A percentile compares a stretch with the other conserved stretches of the same genome.
These are phyloP conservation scores for Petrocephalus microphthalmus DNA, from an alignment of 2,113 vertebrate genomes.

Conservation along the genomic window DNA sequence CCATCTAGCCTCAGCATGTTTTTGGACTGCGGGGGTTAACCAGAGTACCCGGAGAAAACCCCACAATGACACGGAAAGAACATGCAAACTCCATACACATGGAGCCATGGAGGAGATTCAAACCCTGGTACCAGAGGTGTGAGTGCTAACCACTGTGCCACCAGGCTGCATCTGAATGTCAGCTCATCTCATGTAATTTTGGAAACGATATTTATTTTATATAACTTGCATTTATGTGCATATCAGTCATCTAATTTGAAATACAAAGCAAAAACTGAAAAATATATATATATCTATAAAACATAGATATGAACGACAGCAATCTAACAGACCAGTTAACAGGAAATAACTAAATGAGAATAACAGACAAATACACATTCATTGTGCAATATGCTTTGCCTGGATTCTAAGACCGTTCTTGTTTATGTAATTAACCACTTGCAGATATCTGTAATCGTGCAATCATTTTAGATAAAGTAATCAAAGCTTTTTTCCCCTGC, in stretches of 20 bases:
- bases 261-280: too few relatives aligned
- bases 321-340: not conserved
- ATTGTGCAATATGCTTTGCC: not conserved
- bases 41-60: not conserved
- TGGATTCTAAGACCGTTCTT: not conserved
- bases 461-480: not conserved
- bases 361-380: not conserved
- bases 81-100: not conserved
- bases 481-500: not conserved
- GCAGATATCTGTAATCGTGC: not conserved
- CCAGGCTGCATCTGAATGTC: too few relatives aligned
- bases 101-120: not conserved
- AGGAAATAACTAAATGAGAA: not conserved
- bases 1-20: too few relatives aligned
- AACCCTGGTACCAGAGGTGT: not conserved
- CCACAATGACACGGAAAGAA: not conserved
- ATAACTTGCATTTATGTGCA: too few relatives aligned
- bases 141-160: not conserved
- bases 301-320: too few relatives aligned
- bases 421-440: slow-evolving; percentile 1
- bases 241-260: too few relatives aligned
- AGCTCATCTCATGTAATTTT: too few relatives aligned
- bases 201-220: too few relatives aligned
- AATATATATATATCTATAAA: too few relatives aligned
- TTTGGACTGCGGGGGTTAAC: too few relatives aligned